Evolutionary conservation across 2,888 invertebrate genomes (phyloP).

Genomic region (Carcina quercana): DNA sequence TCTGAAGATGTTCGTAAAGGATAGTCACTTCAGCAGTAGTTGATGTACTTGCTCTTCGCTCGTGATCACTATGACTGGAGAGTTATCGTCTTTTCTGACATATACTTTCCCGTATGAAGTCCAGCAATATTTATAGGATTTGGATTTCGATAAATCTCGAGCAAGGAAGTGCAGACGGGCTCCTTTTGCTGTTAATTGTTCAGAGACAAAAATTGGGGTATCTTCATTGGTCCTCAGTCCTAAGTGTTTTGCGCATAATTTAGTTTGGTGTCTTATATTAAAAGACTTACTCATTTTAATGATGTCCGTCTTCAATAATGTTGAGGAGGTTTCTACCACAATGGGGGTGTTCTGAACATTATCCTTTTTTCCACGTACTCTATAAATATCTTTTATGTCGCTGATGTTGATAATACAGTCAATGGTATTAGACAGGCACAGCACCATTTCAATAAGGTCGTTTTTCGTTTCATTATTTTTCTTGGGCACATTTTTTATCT

Average conservation of each 20-base stretch:
- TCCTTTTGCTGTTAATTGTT: slow-evolving; percentile 9
- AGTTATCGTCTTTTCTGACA: slow-evolving; percentile 7
- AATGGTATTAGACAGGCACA: neutral
- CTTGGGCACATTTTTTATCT: slow-evolving; percentile 1
- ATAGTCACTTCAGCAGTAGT: no score
- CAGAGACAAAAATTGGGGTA: slow-evolving; percentile 4
- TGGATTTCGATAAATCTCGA: slow-evolving; percentile 4
- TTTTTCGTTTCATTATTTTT: neutral
- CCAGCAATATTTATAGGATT: slow-evolving; percentile 9
- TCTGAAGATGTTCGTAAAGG: no score
- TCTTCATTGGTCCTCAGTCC: slow-evolving; percentile 1
- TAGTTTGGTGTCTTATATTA: neutral
- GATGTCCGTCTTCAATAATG: neutral
- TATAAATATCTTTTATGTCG: neutral
- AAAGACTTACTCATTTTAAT: neutral
- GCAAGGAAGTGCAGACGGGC: slow-evolving; percentile 6
- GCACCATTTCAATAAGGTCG: neutral
- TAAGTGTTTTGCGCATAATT: neutral
- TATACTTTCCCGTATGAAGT: slow-evolving; percentile 10
- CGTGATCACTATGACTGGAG: slow-evolving; percentile 8
- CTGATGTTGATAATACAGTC: neutral
- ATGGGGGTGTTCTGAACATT: neutral
- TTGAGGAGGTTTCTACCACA: neutral
- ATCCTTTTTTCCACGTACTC: neutral
- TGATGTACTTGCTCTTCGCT: slow-evolving; percentile 7